phyloP scores from a whole-genome alignment of 2,888 invertebrate species.

The Ornithoptera priamus region DNA sequence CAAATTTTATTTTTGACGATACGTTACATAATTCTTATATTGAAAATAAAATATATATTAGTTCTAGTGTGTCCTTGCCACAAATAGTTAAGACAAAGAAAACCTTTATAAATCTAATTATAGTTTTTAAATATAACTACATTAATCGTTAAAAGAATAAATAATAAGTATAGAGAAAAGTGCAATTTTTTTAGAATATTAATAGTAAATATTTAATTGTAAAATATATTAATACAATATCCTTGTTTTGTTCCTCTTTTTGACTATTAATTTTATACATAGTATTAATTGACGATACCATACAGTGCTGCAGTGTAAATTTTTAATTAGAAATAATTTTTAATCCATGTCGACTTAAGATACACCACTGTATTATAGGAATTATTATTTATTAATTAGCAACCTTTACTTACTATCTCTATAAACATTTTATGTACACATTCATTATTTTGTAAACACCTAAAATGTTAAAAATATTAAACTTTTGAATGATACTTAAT shows the following conservation, averaged over 20 bases:
- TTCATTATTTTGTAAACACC: too few species aligned
- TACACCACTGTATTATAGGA: constrained; percentile 5
- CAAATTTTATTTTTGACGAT: neutral
- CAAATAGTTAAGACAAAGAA: constrained; percentile 4
- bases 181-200: constrained; percentile 15
- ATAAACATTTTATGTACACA: too few species aligned
- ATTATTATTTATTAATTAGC: constrained; percentile 13
- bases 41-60: neutral
- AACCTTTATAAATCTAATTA: neutral
- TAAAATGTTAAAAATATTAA: too few species aligned
- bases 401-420: constrained; percentile 2
- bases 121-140: neutral
- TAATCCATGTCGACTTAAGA: neutral
- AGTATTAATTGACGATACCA: neutral
- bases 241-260: neutral
- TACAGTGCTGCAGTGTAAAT: neutral
- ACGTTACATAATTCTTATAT: neutral
- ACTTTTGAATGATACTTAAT: neutral
- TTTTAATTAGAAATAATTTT: neutral
- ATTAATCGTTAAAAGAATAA: neutral
- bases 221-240: neutral
- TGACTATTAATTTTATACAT: neutral
- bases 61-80: neutral
- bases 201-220: neutral
- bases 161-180: constrained; percentile 5